A percentile compares a stretch with the other conserved stretches of the same genome.
These are phyloP conservation scores for Cerceris rybyensis DNA, from an alignment of 2,888 invertebrate species.

Conservation along the genomic window DNA sequence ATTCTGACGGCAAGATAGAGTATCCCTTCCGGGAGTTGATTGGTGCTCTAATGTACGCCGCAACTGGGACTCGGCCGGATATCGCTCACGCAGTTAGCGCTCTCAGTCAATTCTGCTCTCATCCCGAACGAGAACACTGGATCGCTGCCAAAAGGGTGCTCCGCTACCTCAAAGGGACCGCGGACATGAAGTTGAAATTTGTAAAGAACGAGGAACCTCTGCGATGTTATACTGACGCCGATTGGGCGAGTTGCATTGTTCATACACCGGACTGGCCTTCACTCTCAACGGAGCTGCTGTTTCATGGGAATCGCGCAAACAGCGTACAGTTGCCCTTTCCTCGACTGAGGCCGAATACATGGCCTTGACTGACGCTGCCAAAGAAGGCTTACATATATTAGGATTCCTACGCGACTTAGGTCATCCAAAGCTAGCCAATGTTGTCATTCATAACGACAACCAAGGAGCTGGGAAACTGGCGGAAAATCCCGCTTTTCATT, in stretches of 20 bases:
- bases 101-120: not conserved
- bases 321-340: constrained; percentile 18
- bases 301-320: constrained; percentile 28
- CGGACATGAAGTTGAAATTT: constrained; percentile 5
- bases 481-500: constrained; percentile 5
- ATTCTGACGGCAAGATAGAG: not conserved
- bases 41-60: not conserved
- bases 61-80: not conserved
- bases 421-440: not conserved
- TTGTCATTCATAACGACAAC: constrained; percentile 3
- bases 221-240: constrained; percentile 24
- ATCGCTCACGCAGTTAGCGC: not conserved
- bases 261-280: constrained; percentile 27
- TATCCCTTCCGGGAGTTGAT: constrained; percentile 3
- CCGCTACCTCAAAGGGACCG: constrained; percentile 10
- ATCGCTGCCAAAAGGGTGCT: constrained; percentile 11
- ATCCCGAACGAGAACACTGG: not conserved
- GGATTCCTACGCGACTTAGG: constrained; percentile 5
- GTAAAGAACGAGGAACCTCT: not conserved
- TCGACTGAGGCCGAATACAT: constrained; percentile 30
- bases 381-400: not conserved
- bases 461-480: constrained; percentile 14
- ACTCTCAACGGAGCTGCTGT: constrained; percentile 17
- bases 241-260: constrained; percentile 34
- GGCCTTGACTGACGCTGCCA: constrained; percentile 19